Conservation (phyloP, 2,113 vertebrate species). For the Leiothrix lutea region DNA sequence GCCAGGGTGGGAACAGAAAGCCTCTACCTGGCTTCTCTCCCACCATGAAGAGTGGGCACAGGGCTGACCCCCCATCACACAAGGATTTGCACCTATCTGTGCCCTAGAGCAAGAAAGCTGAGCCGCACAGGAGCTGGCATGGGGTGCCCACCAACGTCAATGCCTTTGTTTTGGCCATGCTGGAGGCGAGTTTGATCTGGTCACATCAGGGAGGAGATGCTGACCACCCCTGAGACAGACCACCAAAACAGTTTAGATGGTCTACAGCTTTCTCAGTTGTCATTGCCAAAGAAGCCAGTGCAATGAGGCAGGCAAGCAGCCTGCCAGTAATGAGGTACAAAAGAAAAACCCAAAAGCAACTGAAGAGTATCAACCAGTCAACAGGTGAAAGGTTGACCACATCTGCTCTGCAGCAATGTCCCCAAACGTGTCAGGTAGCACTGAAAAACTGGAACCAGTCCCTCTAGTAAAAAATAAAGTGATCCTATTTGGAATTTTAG, state of each 20-base stretch:
- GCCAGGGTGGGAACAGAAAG: not conserved
- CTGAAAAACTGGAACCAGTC: not conserved
- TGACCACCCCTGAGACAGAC: not conserved
- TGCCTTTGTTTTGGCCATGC: not conserved
- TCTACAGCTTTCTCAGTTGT: not conserved
- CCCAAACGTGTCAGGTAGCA: not conserved
- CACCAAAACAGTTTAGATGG: not conserved
- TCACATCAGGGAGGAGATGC: not conserved
- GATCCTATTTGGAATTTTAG: not conserved
- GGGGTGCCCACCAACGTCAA: not conserved
- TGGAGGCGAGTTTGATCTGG: not conserved
- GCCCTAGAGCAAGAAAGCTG: not conserved
- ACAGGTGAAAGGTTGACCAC: not conserved
- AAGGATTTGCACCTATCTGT: accelerated
- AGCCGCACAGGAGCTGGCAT: not conserved
- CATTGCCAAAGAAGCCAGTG: not conserved
- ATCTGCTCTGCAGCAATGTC: not conserved
- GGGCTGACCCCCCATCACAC: not conserved
- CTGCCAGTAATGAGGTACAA: not conserved
- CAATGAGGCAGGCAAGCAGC: not conserved
- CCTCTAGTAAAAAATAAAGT: not conserved
- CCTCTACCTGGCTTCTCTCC: not conserved
- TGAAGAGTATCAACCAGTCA: not conserved
- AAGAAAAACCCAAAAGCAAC: not conserved
- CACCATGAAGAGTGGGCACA: not conserved